These are phyloP conservation scores for Plestiodon gilberti DNA, from an alignment of 2,113 vertebrate species.

Conservation along the genomic window DNA sequence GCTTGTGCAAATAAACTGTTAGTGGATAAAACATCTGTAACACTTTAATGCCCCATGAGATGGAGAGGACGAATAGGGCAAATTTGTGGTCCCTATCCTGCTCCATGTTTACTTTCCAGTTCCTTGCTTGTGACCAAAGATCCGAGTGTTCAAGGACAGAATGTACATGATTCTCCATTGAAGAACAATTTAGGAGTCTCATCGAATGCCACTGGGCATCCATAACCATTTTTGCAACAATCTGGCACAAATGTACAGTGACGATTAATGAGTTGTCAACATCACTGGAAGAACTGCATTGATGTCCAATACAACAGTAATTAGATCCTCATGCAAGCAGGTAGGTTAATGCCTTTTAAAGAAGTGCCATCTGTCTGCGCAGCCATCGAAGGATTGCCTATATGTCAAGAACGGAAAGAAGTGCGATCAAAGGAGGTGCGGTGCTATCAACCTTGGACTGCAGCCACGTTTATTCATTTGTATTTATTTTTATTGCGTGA, in stretches of 20 bases:
- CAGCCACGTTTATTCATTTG: neutral
- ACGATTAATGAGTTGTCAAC: constrained; percentile 74
- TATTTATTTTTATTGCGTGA: no score
- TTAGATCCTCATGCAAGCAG: constrained; percentile 67
- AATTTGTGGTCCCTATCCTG: neutral
- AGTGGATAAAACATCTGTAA: neutral
- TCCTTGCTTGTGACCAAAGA: constrained; percentile 33
- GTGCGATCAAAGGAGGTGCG: neutral
- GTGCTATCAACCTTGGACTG: neutral
- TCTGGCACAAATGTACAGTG: constrained; percentile 68
- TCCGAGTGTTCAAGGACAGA: constrained; percentile 60
- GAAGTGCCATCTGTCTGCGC: constrained; percentile 66
- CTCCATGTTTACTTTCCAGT: neutral
- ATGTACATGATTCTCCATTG: constrained; percentile 73
- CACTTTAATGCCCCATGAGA: neutral
- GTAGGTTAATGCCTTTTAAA: constrained; percentile 72
- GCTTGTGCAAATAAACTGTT: neutral
- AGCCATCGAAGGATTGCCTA: constrained; percentile 31
- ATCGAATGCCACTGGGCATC: constrained; percentile 65
- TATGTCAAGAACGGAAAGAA: constrained; percentile 53
- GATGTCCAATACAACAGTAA: constrained; percentile 78
- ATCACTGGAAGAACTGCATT: constrained; percentile 72
- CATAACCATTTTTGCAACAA: constrained; percentile 67
- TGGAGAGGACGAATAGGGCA: neutral
- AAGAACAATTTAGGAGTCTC: constrained; percentile 69